A percentile compares a stretch with the other conserved stretches of the same genome.
Evolutionary conservation across 1,140 invertebrate species (phyloP).

Genomic region (Andricus grossulariae): DNA sequence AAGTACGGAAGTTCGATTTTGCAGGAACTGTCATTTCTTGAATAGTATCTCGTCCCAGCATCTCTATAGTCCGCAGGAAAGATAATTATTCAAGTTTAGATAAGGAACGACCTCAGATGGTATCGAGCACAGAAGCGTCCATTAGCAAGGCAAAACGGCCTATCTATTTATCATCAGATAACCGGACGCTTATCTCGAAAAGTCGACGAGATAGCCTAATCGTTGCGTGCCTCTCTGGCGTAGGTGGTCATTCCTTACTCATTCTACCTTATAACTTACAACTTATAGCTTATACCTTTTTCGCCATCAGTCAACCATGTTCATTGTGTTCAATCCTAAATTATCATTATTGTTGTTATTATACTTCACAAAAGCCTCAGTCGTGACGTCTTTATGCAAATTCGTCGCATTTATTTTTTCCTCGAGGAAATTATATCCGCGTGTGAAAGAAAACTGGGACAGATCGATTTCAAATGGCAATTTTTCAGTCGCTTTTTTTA

Average conservation of each 20-base stretch:
- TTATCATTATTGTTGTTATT: slow-evolving; percentile 48
- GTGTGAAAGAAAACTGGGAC: background rate
- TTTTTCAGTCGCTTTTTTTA: background rate
- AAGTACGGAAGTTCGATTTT: background rate
- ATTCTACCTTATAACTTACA: slow-evolving; percentile 1
- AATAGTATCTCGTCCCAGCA: slow-evolving; percentile 46
- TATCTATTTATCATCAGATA: slow-evolving; percentile 71
- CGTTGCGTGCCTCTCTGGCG: slow-evolving; percentile 61
- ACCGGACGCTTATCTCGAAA: slow-evolving; percentile 61
- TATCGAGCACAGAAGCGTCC: slow-evolving; percentile 64
- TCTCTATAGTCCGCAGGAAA: slow-evolving; percentile 56
- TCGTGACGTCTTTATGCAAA: slow-evolving; percentile 17
- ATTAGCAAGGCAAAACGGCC: slow-evolving; percentile 62
- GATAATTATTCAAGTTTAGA: slow-evolving; percentile 72
- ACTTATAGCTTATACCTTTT: background rate
- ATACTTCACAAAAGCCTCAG: slow-evolving; percentile 35
- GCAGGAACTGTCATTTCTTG: background rate
- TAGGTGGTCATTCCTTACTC: slow-evolving; percentile 45
- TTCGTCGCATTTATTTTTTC: background rate
- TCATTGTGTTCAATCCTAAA: background rate
- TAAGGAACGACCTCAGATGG: slow-evolving; percentile 67
- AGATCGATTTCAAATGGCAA: background rate
- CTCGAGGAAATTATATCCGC: background rate
- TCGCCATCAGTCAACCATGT: slow-evolving; percentile 2
- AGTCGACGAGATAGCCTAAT: slow-evolving; percentile 59